Conservation (phyloP, 2,797 vertebrate species). For the Cichlasoma orientale region DNA sequence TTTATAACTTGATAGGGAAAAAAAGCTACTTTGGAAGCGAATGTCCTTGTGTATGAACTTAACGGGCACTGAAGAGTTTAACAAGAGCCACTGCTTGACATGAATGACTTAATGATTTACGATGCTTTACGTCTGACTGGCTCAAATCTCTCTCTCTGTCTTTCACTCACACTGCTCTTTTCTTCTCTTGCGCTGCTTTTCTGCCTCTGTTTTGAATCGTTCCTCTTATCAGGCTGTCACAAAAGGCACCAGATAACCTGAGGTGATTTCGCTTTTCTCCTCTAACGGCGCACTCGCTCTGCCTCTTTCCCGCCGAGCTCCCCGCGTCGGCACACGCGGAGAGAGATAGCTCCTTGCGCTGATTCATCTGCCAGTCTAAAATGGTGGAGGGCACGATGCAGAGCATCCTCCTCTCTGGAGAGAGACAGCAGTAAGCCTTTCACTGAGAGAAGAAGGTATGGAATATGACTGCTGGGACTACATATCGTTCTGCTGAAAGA, state of each 20-base stretch:
- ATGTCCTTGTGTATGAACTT: constrained; percentile 6
- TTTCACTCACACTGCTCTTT: constrained; percentile 33
- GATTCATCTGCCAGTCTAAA: constrained; percentile 75
- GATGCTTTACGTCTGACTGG: constrained; percentile 10
- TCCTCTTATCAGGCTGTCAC: constrained; percentile 59
- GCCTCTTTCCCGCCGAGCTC: constrained; percentile 25
- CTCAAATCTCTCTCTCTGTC: constrained; percentile 18
- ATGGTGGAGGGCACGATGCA: constrained; percentile 56
- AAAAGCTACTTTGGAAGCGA: constrained; percentile 6
- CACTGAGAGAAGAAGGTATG: constrained; percentile 33
- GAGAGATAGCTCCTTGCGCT: constrained; percentile 39
- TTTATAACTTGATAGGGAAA: constrained; percentile 10
- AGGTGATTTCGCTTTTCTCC: constrained; percentile 55
- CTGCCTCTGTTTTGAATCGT: constrained; percentile 44
- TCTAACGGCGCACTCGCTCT: constrained; percentile 47
- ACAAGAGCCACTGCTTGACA: constrained; percentile 31
- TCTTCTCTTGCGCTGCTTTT: constrained; percentile 8
- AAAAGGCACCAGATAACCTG: constrained; percentile 61
- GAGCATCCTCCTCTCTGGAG: constrained; percentile 58
- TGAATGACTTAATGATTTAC: constrained; percentile 29
- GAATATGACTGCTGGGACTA: constrained; percentile 66
- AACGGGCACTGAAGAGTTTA: constrained; percentile 15
- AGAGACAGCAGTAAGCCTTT: constrained; percentile 62
- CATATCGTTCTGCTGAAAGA: constrained; percentile 41
- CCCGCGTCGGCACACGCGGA: constrained; percentile 22